Evolutionary conservation across 2,113 vertebrate species (phyloP), one percentile per base, ranked within the genome.

Genomic region (Bos taurus): DNA sequence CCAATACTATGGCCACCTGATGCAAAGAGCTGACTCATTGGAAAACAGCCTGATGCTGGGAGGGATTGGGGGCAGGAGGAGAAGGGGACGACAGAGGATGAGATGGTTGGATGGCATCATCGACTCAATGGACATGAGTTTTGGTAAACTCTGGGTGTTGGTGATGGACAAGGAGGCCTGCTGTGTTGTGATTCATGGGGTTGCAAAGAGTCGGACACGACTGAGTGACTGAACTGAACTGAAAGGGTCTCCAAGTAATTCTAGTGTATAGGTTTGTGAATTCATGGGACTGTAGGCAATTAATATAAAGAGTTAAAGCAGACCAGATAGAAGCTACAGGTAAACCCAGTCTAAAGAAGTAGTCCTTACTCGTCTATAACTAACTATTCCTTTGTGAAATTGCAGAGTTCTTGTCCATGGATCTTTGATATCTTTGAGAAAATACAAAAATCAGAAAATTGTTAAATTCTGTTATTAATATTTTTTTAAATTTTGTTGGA

Each of bases 121-220:
- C 0, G 1, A 36, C 17, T 71, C 4, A 2, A 71, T 71, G 64
- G 9, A 21, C 64, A 71, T 71, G 64, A 36, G 17, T 36, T 71
- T 23, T 21, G n/a, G 64, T 71, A 6, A 12, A 71, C 64, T 71
- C 64, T 0, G 0, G n/a, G 19, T 12, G n/a, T 6, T 3, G 4
- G 19, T 71, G 67, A 23, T 36, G 67, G 0, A 71, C 5, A 21
- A 2, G n/a, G 19, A 71, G n/a, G n/a, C n/a, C 67, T 71, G 67
- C 9, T 0, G 5, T 71, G 67, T 19, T 71, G 9, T 0, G 2
- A n/a, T 12, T 71, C 67, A 71, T 71, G 67, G 60, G 3, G 14
- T 64, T 0, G 2, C 30, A 64, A 64, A 64, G 60, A 64, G 3
- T 33, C 3, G 0, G 14, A 40, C 19, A 23, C 0, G 0, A 71